phyloP scores from a whole-genome alignment of 1,140 invertebrate species.

The Pogonomyrmex californicus region DNA sequence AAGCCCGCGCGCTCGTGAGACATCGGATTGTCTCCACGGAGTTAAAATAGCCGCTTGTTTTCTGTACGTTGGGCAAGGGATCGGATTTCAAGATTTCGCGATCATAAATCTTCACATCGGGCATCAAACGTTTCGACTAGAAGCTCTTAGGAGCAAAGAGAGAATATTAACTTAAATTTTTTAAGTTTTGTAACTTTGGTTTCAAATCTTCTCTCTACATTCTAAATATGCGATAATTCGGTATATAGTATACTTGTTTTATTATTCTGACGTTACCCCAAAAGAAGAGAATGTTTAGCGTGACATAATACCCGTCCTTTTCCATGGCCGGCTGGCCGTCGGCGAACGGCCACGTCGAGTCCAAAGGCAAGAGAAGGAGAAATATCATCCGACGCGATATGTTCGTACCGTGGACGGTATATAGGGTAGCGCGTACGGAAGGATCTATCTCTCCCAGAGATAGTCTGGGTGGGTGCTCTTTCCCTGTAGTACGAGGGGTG shows the following conservation, averaged over 20 bases:
- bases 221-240: neutral
- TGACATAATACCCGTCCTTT: slow-evolving; percentile 70
- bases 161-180: neutral
- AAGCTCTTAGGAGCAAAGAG: neutral
- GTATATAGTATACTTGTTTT: slow-evolving; percentile 41
- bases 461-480: slow-evolving; percentile 75
- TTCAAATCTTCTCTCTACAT: neutral
- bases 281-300: slow-evolving; percentile 44
- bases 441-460: slow-evolving; percentile 75
- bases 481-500: slow-evolving; percentile 70
- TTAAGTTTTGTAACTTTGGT: neutral
- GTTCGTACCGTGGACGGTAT: slow-evolving; percentile 54
- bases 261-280: slow-evolving; percentile 29
- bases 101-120: neutral
- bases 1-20: slow-evolving; percentile 39
- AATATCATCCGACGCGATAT: slow-evolving; percentile 58
- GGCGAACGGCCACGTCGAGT: slow-evolving; percentile 38
- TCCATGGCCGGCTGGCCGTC: slow-evolving; percentile 16
- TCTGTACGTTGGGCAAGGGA: neutral
- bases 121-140: neutral
- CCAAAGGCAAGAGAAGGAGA: slow-evolving; percentile 29
- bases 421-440: slow-evolving; percentile 56
- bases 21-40: slow-evolving; percentile 24
- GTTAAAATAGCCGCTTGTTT: slow-evolving; percentile 32
- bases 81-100: slow-evolving; percentile 7